Base-by-base conservation (phyloP, 2,888 invertebrate species). In the Sinopyrophorus schimmeli region DNA sequence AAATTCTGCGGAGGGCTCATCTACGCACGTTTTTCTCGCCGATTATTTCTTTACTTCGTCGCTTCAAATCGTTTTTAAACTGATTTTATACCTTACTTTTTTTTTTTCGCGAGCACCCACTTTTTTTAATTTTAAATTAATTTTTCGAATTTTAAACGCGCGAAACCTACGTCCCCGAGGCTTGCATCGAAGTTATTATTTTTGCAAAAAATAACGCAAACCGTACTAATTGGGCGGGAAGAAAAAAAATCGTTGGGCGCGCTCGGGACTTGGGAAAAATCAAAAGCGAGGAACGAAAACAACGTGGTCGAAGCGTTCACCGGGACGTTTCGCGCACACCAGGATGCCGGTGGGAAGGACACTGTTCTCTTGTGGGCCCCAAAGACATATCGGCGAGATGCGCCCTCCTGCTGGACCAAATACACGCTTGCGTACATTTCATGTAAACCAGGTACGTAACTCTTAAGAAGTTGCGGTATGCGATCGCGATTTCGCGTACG, bases 371-470 rank as follows among this genome's bases (percentile, higher is more conserved):
- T 37, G 44, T 42, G 30, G 43, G 47, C n/a, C 38, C 47, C 32
- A 48, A 53, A 48, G 47, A 48, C 40, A 48, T 40, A 53, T 53
- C 53, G 27, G 35, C 37, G 46, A 41, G 51, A 51, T 51, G 51
- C 51, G 53, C 53, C 53, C 53, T 53, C 48, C 53, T 53, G 53
- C 53, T 53, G 53, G 53, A 48, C 40, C 28, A 11, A 35, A 28
- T 30, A 37, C 44, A 53, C 53, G 53, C 53, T 53, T 53, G 53
- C 53, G 53, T 52, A 47, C 47, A 42, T 32, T 49, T 49, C 31
- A 37, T 42, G 47, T 41, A 34, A 38, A 10, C 17, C 14, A 28
- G 39, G 48, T 31, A 30, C 10, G 47, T 42, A 47, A 43, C 38
- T 41, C 47, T 41, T 24, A 24, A 46, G 39, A 46, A 30, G 31